Conservation (phyloP, 2,797 vertebrate species). For the Odontamblyopus lacepedii region DNA sequence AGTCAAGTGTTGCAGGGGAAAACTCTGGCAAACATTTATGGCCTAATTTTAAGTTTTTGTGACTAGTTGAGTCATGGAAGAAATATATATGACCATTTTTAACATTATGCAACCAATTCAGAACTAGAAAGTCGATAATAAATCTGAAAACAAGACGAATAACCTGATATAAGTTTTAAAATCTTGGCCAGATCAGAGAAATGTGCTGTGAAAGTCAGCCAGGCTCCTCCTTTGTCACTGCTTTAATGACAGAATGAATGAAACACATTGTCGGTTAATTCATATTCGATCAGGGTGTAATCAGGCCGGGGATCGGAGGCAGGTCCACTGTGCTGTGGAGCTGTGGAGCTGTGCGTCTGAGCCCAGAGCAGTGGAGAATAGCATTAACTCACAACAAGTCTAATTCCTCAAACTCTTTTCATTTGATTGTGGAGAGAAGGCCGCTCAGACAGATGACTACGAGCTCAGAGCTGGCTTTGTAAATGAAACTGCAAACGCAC, state of each 20-base stretch:
- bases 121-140: too few species aligned
- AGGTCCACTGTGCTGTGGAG: conserved; percentile 13
- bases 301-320: conserved; percentile 20
- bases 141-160: too few species aligned
- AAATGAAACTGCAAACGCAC: not conserved
- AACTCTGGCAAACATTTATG: too few species aligned
- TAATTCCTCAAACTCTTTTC: conserved; percentile 6
- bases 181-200: too few species aligned
- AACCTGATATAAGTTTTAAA: too few species aligned
- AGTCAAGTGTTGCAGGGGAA: too few species aligned
- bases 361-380: not conserved
- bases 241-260: conserved; percentile 26
- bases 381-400: not conserved
- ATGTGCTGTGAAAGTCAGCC: too few species aligned
- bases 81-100: too few species aligned
- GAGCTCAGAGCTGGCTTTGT: not conserved
- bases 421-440: not conserved
- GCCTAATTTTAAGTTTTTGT: too few species aligned
- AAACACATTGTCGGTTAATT: conserved; percentile 29
- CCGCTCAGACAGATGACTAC: not conserved
- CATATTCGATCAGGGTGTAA: conserved; percentile 39
- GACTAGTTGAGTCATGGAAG: too few species aligned
- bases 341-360: conserved; percentile 8
- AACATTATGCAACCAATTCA: too few species aligned
- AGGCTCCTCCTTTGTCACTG: conserved; percentile 7